Percentiles rank a stretch among this genome's conserved stretches.
Conservation (phyloP, 2,888 invertebrate species). For the Scotopteryx bipunctaria region DNA sequence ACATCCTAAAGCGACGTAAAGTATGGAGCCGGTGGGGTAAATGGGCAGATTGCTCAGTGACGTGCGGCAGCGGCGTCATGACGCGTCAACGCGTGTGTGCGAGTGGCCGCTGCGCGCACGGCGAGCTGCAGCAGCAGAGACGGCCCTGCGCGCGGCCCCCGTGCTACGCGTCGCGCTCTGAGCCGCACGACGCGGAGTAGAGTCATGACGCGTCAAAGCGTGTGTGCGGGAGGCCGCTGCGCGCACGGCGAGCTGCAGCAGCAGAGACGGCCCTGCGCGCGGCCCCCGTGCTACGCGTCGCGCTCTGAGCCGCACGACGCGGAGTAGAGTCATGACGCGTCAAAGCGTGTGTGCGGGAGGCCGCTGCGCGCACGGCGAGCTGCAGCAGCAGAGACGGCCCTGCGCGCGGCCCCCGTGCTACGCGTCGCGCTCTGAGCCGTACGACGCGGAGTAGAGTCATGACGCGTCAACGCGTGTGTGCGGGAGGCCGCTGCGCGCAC, state of each 20-base stretch:
- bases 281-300: slow-evolving; percentile 26
- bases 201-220: slow-evolving; percentile 31
- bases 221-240: slow-evolving; percentile 7
- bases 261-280: slow-evolving; percentile 10
- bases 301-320: neutral
- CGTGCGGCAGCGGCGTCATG: slow-evolving; percentile 62
- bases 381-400: slow-evolving; percentile 17
- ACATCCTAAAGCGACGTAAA: slow-evolving; percentile 52
- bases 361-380: slow-evolving; percentile 38
- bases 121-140: slow-evolving; percentile 68
- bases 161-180: slow-evolving; percentile 37
- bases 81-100: slow-evolving; percentile 59
- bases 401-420: slow-evolving; percentile 24
- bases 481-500: slow-evolving; percentile 8
- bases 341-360: slow-evolving; percentile 5
- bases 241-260: slow-evolving; percentile 39
- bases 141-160: slow-evolving; percentile 58
- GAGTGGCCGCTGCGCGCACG: slow-evolving; percentile 65
- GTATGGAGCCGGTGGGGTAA: slow-evolving; percentile 76
- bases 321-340: slow-evolving; percentile 31
- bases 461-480: slow-evolving; percentile 31
- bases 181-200: neutral
- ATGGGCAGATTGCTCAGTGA: slow-evolving; percentile 69
- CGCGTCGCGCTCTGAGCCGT: neutral
- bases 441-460: neutral